These are phyloP conservation scores for Lasioglossum figueresi DNA, from an alignment of 2,888 invertebrate genomes.

Conservation along the genomic window DNA sequence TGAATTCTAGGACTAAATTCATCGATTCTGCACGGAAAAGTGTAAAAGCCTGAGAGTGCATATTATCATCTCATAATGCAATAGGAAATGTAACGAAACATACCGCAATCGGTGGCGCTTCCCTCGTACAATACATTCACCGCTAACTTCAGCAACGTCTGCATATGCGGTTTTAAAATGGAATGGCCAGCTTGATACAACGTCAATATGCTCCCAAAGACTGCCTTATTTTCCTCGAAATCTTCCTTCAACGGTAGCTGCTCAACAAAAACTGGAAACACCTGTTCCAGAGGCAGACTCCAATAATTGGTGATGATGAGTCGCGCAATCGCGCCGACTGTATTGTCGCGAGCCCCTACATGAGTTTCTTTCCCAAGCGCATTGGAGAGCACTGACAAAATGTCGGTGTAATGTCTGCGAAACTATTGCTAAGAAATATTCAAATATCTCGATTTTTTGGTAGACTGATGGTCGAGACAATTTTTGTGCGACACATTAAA, in stretches of 20 bases:
- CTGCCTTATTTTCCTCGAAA: slow-evolving; percentile 89
- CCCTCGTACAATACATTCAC: slow-evolving; percentile 86
- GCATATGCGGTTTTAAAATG: slow-evolving; percentile 85
- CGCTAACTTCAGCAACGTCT: slow-evolving; percentile 85
- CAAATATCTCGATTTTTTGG: background rate
- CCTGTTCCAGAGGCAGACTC: slow-evolving; percentile 89
- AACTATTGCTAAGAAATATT: slow-evolving; percentile 63
- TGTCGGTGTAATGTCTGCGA: slow-evolving; percentile 87
- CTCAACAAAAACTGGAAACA: slow-evolving; percentile 89
- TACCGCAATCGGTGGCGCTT: slow-evolving; percentile 85
- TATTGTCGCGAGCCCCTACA: slow-evolving; percentile 89
- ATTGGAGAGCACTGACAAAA: slow-evolving; percentile 88
- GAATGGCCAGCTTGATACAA: slow-evolving; percentile 88
- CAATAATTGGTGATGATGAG: slow-evolving; percentile 88
- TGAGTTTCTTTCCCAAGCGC: slow-evolving; percentile 88
- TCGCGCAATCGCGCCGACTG: slow-evolving; percentile 91
- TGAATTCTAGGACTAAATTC: slow-evolving; percentile 84
- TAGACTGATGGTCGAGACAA: background rate
- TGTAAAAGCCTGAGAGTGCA: background rate
- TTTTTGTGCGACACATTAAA: slow-evolving; percentile 53
- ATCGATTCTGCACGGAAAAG: slow-evolving; percentile 84
- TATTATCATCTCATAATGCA: background rate
- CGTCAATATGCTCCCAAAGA: slow-evolving; percentile 87
- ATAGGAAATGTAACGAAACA: slow-evolving; percentile 27
- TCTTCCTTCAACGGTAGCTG: slow-evolving; percentile 91